A percentile compares a stretch with the other conserved stretches of the same genome.
Evolutionary conservation across 2,888 invertebrate species (phyloP).

Genomic region (Blera fallax): DNA sequence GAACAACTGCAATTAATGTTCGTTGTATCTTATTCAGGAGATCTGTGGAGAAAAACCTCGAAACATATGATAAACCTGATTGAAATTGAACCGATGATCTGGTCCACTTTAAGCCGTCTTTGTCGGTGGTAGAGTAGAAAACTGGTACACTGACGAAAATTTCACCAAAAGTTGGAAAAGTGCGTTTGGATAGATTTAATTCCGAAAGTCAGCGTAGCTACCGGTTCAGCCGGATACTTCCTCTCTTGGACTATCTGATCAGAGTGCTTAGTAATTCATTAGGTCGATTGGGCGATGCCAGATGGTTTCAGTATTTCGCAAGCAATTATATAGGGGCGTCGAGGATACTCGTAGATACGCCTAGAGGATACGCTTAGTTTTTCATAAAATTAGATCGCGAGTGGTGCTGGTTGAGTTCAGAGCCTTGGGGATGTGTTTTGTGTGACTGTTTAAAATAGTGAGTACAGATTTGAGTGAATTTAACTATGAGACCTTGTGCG

Average conservation of each 20-base stretch:
- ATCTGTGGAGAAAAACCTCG: background rate
- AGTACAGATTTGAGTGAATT: background rate
- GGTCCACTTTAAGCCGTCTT: constrained; percentile 51
- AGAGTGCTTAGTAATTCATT: background rate
- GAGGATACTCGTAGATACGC: background rate
- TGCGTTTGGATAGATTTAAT: constrained; percentile 32
- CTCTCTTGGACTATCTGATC: background rate
- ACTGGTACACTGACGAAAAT: constrained; percentile 42
- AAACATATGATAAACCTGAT: constrained; percentile 54
- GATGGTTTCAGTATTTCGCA: constrained; percentile 26
- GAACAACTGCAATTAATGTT: constrained; percentile 30
- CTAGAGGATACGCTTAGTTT: background rate
- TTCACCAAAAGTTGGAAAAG: constrained; percentile 58
- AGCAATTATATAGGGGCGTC: constrained; percentile 10
- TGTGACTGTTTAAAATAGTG: background rate
- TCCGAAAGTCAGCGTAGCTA: background rate
- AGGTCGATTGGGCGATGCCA: background rate
- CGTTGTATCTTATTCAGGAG: constrained; percentile 21
- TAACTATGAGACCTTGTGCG: too few species aligned
- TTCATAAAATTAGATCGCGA: background rate
- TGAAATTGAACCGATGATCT: constrained; percentile 52
- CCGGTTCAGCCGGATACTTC: constrained; percentile 49
- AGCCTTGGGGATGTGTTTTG: background rate
- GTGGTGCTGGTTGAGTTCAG: background rate
- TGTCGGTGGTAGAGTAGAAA: background rate